Evolutionary conservation across 2,797 vertebrate species (phyloP), one percentile per base, ranked within the genome.

Genomic region (Glyptemys insculpta): DNA sequence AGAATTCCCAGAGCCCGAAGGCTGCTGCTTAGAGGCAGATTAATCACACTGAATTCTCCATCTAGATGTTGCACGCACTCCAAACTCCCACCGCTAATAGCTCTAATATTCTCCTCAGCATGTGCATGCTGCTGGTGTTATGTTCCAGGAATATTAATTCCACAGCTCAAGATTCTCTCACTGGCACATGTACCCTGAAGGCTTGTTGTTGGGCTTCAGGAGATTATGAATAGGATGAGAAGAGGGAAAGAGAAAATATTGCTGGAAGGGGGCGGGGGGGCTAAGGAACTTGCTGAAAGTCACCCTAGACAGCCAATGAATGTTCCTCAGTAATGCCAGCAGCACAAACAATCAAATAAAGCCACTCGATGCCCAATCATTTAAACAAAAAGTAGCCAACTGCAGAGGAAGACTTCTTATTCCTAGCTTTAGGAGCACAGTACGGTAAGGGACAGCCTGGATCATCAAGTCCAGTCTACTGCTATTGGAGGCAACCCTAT

Each of bases 101-200:
- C 98, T 97, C 98, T 98, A 98, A 98, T 98, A 98, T 98, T 98
- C 98, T 98, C 98, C 98, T 98, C 98, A 98, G 98, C 97, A 97
- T 98, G 98, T 98, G 98, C 98, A 98, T 98, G 98, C 98, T 97
- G 98, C 98, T 97, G 98, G 97, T 98, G 98, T 97, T 97, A 98
- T 98, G 98, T 98, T 98, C 98, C 98, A 98, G 98, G 98, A 98
- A 98, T 98, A 98, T 98, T 98, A 98, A 98, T 98, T 98, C 98
- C 97, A 97, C 96, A 97, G 97, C 94, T 97, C 97, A 78, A 72
- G 97, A 97, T 98, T 96, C 72, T 97, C 97, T 98, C 94, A 54
- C 95, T 97, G 54, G 87, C 97, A 97, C 98, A 98, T 98, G 98
- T 98, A 98, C 97, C 98, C 98, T 96, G 94, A 97, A 98, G 97